A percentile compares a stretch with the other conserved stretches of the same genome.
Evolutionary conservation across 2,113 vertebrate species (phyloP).

Genomic region (Phoenicopterus ruber): DNA sequence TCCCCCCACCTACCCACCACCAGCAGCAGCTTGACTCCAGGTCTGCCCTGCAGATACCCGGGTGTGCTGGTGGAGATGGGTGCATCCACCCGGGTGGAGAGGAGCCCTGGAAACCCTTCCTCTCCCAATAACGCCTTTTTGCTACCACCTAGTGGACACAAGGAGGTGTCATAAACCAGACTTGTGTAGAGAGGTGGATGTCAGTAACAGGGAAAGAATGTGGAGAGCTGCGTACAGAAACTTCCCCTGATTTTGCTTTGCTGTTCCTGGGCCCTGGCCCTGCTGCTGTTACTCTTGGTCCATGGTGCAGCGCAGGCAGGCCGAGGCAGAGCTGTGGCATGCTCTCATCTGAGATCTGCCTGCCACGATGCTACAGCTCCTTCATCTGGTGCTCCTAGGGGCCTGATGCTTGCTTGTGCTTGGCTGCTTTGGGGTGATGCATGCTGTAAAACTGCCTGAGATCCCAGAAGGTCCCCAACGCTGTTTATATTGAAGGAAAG

Average conservation of each 20-base stretch:
- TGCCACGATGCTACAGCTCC: not conserved
- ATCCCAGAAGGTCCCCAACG: not conserved
- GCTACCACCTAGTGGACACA: constrained; percentile 40
- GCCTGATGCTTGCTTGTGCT: not conserved
- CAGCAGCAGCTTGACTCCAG: not conserved
- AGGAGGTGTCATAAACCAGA: too few species aligned
- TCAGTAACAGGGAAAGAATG: rapidly evolving
- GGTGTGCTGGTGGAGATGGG: too few species aligned
- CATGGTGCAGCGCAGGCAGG: not conserved
- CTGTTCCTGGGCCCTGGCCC: not conserved
- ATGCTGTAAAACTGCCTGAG: not conserved
- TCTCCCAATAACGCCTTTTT: not conserved
- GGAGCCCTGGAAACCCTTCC: not conserved
- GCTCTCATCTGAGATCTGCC: not conserved
- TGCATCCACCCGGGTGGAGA: rapidly evolving
- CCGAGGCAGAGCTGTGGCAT: not conserved
- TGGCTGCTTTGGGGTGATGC: not conserved
- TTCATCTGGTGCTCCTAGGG: not conserved
- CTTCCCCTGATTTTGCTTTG: not conserved
- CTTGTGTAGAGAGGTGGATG: rapidly evolving
- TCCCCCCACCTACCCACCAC: not conserved
- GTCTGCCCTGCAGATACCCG: not conserved
- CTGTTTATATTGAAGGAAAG: not conserved
- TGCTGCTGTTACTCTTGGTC: not conserved
- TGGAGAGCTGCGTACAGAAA: rapidly evolving